phyloP scores from a whole-genome alignment of 2,113 vertebrate species.

The Chaetodon trifascialis region DNA sequence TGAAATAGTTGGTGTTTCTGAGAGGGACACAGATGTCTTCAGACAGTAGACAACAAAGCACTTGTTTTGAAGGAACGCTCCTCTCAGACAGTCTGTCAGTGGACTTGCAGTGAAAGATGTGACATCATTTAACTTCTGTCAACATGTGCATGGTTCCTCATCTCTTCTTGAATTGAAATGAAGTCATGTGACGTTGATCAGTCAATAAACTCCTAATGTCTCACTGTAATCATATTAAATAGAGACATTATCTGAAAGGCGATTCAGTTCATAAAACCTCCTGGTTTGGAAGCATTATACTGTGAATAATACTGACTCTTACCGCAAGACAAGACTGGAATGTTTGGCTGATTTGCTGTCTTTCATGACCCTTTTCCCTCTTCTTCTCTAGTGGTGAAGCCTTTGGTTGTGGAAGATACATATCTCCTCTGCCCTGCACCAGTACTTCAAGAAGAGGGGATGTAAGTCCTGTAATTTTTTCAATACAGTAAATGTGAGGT shows the following conservation, averaged over 20 bases:
- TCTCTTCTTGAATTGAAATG: constrained; percentile 4
- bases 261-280: not conserved
- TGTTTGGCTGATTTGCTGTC: not conserved
- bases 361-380: constrained; percentile 23
- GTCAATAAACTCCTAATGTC: constrained; percentile 6
- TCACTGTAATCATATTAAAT: constrained; percentile 4
- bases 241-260: not conserved
- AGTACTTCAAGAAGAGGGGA: constrained; percentile 93
- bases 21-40: constrained; percentile 28
- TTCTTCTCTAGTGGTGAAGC: constrained; percentile 90
- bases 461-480: constrained; percentile 85
- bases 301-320: not conserved
- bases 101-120: constrained; percentile 9
- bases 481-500: constrained; percentile 11
- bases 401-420: constrained; percentile 94
- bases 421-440: constrained; percentile 97
- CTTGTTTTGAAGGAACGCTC: constrained; percentile 6
- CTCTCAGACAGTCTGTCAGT: constrained; percentile 3
- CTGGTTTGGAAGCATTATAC: not conserved
- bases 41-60: constrained; percentile 45
- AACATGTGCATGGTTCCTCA: not conserved
- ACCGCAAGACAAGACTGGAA: constrained; percentile 16
- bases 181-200: not conserved
- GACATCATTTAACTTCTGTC: constrained; percentile 11
- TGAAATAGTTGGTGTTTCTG: constrained; percentile 25